A percentile compares a stretch with the other conserved stretches of the same genome.
phyloP scores from a whole-genome alignment of 2,113 vertebrate genomes.

The Cyphomyrus discorhynchus region DNA sequence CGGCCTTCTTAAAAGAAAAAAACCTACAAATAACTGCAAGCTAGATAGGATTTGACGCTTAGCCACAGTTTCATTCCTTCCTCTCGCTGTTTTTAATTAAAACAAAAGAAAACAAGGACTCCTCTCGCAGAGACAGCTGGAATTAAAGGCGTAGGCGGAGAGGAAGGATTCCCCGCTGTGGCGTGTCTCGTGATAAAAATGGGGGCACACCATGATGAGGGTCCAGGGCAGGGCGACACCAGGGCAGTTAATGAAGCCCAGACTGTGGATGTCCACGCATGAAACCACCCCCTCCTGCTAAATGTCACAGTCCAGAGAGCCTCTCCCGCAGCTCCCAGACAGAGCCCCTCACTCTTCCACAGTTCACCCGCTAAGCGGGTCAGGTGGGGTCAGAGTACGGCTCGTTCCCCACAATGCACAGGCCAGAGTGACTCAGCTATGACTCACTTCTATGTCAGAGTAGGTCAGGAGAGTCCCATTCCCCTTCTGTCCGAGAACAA shows the following conservation, averaged over 20 bases:
- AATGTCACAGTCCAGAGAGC: neutral
- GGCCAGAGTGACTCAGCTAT: neutral
- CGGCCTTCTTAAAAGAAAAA: neutral
- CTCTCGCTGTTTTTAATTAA: neutral
- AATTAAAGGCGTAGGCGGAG: neutral
- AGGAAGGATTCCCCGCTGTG: neutral
- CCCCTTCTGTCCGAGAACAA: neutral
- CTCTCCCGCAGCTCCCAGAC: neutral
- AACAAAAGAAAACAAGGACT: neutral
- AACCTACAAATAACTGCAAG: neutral
- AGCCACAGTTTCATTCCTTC: neutral
- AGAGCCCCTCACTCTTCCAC: neutral
- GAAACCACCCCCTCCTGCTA: neutral
- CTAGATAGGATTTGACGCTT: neutral
- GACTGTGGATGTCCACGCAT: neutral
- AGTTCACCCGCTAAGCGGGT: neutral
- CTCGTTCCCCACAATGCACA: neutral
- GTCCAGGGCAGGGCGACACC: neutral
- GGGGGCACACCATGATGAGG: neutral
- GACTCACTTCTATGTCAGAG: neutral
- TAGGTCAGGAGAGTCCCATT: neutral
- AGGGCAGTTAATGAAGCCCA: neutral
- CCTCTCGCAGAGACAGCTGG: neutral
- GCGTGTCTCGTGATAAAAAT: neutral
- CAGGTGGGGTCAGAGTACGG: neutral